Evolutionary conservation across 2,888 invertebrate genomes (phyloP), one percentile per base, ranked within the genome.

Genomic region (Falcaria lacertinaria): DNA sequence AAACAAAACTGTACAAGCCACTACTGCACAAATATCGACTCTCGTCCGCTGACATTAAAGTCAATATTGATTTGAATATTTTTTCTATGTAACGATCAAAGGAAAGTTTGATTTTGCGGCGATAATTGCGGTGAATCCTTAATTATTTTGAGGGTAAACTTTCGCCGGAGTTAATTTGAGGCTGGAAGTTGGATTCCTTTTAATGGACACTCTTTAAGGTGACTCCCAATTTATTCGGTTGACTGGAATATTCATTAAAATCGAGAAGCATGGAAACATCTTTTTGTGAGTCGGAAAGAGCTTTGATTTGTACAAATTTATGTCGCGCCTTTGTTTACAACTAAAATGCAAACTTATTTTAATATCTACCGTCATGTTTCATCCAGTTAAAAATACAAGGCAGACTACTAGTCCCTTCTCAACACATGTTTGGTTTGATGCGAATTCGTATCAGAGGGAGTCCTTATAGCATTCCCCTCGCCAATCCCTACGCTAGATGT

Each of bases 81-180:
- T 65, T 70, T 69, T 63, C 57, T 60, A 69, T 77, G 79, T 77
- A 80, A 78, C 71, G 84, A 88, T 88, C 85, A 86, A 87, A 88
- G 80, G 68, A 62, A 76, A 82, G 84, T 86, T 87, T 85, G 87
- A 87, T 89, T 88, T 85, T 80, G 83, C 73, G 82, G 86, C 74
- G 86, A 89, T 88, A 89, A 89, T 88, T 88, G 88, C 79, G 88
- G 89, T 72, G 83, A 84, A 87, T 88, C 88, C 84, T 83, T 88
- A 88, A 89, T 89, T 89, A 88, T 88, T 89, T 89, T 80, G 87
- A 82, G 88, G 88, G 87, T 88, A 88, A 89, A 88, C 88, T 89
- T 88, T 84, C 69, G 67, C 75, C 63, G 57, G 76, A 88, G 88
- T 88, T 86, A 89, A 89, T 88, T 89, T 87, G 77, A 79, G 70